Evolutionary conservation across 2,888 invertebrate species (phyloP).

Genomic region (Gisinianus flammeolus): DNA sequence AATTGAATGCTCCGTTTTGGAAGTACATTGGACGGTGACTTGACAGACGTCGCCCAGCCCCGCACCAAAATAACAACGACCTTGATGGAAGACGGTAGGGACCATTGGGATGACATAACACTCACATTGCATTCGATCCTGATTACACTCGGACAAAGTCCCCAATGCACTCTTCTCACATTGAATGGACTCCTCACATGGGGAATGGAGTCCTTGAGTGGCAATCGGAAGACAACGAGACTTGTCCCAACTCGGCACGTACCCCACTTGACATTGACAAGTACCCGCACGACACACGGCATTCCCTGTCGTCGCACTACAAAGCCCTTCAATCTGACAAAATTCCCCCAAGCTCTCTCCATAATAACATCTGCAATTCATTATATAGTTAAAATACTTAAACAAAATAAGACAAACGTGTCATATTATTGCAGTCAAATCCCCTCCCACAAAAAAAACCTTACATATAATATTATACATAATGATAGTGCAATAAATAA

Average conservation of each 20-base stretch:
- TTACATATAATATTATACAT: neutral
- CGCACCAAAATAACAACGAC: conserved; percentile 55
- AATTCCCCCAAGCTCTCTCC: conserved; percentile 57
- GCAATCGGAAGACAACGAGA: conserved; percentile 55
- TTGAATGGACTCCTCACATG: conserved; percentile 55
- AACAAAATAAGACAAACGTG: no score
- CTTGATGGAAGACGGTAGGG: conserved; percentile 53
- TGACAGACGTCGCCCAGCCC: conserved; percentile 57
- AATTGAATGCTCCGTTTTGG: conserved; percentile 46
- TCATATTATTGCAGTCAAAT: no score
- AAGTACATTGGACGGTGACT: conserved; percentile 51
- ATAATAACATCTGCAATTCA: conserved; percentile 58
- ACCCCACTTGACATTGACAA: conserved; percentile 54
- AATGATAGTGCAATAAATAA: neutral
- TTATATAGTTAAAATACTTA: no score
- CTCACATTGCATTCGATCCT: conserved; percentile 50
- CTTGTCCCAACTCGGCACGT: conserved; percentile 55
- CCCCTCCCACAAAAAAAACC: no score
- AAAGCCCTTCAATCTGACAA: conserved; percentile 57
- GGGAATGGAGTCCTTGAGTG: conserved; percentile 51
- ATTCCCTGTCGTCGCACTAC: conserved; percentile 52
- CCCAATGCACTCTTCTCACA: conserved; percentile 55
- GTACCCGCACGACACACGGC: conserved; percentile 52
- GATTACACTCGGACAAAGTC: conserved; percentile 54
- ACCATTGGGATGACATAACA: conserved; percentile 29